Base-by-base conservation (phyloP, 2,113 vertebrate genomes). In the Microtus richardsoni region DNA sequence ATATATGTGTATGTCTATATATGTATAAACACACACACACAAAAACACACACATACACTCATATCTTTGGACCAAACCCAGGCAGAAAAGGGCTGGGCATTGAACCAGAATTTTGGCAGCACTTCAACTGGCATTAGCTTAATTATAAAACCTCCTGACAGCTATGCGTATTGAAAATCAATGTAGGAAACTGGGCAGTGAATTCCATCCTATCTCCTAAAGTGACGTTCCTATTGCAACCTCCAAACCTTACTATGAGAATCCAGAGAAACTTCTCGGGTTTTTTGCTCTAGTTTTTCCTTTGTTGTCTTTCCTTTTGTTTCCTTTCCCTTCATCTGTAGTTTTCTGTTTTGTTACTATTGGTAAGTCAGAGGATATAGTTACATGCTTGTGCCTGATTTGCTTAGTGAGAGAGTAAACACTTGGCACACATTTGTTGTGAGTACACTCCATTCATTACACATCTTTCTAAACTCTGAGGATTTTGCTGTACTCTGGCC, bases 291-390 rank as follows among this genome's bases (percentile, higher is more conserved):
- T 33, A 62, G 13, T 41, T 62, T 8, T 39, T 64, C 82, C 80
- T 91, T 33, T 78, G 3, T 89, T 88, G 88, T 62, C 22, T 62
- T 49, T 44, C 47, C 22, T 10, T 33, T 3, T 49, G 1, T 49
- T 19, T 58, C 47, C 22, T 54, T 19, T n/a, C 2, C 6, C 14
- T 70, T 70, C 14, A 19, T 58, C 54, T 58, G 54, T n/a, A 24
- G 4, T 88, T 95, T 91, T 91, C 49, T 92, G 49, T 86, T 92
- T 85, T 71, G 8, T 44, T 86, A 83, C 74, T 26, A 30, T 91
- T 84, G 71, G 47, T 60, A 62, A 58, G 33, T 75, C 41, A 28
- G 41, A 89, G 19, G 24, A 85, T 12, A 74, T 17, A 64, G 26
- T 93, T 77, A 84, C 64, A 91, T 60, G n/a, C 82, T 88, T 88